Evolutionary conservation across 2,888 invertebrate species (phyloP), one percentile per base, ranked within the genome.

Genomic region (Aleiodes alternator): DNA sequence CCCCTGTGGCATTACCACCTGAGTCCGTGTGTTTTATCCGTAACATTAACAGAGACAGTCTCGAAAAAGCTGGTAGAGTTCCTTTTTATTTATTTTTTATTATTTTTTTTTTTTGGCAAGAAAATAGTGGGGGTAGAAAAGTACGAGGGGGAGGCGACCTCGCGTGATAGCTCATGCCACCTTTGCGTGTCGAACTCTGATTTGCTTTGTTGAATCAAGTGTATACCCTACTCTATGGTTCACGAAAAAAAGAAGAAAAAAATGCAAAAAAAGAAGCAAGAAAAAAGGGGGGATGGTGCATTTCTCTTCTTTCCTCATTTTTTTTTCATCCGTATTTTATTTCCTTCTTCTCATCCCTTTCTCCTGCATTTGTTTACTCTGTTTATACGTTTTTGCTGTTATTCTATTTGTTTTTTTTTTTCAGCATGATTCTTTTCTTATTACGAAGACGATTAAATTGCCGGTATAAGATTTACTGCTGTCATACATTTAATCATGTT

Each of bases 181-280:
- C 83, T 83, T 89, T 82, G 89, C 89, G 88, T 89, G 88, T 88
- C 87, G 87, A 89, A 88, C 85, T 86, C 86, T 88, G 88, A 88
- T 88, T 88, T 88, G 88, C 88, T 88, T 88, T 87, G 87, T 86
- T 84, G 87, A 88, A 88, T 88, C 87, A 86, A 88, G 87, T 87
- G 84, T 88, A 86, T 80, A 84, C 71, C 68, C 73, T 71, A 81
- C 77, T 79, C 76, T 79, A 77, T 81, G 79, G 79, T 79, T 76
- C 80, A 75, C 78, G 82, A 43, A 43, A 43, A 43, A 23, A 23
- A 23, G 23, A 23, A 23, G 23, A 23, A 43, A 43, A 43, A 43
- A 43, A 43, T 43, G 43, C 11, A 43, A 9, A 43, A 43, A 43
- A 43, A 43, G 11, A 9, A 43, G 8, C 80, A 82, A 80, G 76